Evolutionary conservation across 2,113 vertebrate species (phyloP), one percentile per base, ranked within the genome.

Genomic region (Piaya cayana): DNA sequence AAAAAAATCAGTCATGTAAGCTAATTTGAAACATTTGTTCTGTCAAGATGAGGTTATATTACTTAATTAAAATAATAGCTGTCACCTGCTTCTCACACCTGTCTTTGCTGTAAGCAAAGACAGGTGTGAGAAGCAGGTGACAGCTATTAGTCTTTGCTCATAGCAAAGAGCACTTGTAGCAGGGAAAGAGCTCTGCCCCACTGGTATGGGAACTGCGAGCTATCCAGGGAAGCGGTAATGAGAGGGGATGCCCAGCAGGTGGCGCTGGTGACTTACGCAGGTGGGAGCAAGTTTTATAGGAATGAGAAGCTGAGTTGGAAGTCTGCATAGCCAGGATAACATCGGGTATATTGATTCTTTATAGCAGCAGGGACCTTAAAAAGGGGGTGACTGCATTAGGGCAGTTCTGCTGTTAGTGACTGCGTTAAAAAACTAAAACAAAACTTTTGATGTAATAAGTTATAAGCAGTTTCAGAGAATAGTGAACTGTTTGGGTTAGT

Each of bases 331-430:
- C n/a, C n/a, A n/a, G n/a, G n/a, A n/a, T n/a, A n/a, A n/a, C n/a
- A n/a, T n/a, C n/a, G 3, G 18, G 3, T 45, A 19, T 7, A 7
- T 25, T 29, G 55, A 8, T 6, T 18, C 11, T 5, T 5, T 2
- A 1, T 0, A 2, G 5, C 11, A n/a, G 39, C 1, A 25, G 5
- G 6, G 6, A 4, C 5, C 5, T 23, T 63, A 37, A 11, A 34
- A 12, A 20, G 15, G 5, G 11, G 6, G 8, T 22, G 5, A 3
- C 1, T 4, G 17, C 0, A 0, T 9, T 4, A 9, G 10, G 2
- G 10, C 9, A 8, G 8, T 1, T 21, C 6, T 42, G 17, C 3
- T 47, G 0, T 2, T 7, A 25, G 6, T 7, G 2, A 63, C 9
- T 2, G 1, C n/a, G 16, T 11, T 1, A 21, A 30, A 49, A 75